These are phyloP conservation scores for Acanthurus lineatus DNA, from an alignment of 2,797 vertebrate species.

Conservation along the genomic window DNA sequence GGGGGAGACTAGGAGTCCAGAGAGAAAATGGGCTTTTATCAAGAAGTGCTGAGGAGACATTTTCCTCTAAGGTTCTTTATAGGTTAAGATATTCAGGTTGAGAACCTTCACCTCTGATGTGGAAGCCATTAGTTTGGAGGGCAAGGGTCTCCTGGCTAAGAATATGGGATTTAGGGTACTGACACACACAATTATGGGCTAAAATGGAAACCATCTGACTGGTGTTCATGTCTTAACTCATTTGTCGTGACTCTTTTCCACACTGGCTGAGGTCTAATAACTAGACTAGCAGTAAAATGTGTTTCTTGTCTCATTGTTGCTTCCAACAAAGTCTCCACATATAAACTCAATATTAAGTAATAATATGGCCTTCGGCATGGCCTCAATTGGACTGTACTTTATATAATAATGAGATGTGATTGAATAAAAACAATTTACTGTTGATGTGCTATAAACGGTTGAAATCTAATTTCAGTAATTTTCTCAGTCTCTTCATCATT, in stretches of 20 bases:
- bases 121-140: conserved; percentile 81
- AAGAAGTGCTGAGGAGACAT: conserved; percentile 70
- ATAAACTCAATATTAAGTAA: conserved; percentile 43
- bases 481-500: conserved; percentile 67
- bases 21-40: conserved; percentile 67
- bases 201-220: conserved; percentile 82
- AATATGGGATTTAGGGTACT: conserved; percentile 75
- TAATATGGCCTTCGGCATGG: conserved; percentile 49
- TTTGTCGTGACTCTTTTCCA: conserved; percentile 63
- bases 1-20: conserved; percentile 34
- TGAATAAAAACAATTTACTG: conserved; percentile 79
- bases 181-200: conserved; percentile 69
- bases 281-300: conserved; percentile 59
- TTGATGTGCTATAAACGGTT: conserved; percentile 76
- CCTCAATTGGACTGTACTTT: conserved; percentile 69
- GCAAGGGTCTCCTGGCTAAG: conserved; percentile 69
- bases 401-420: conserved; percentile 74
- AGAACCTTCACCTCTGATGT: conserved; percentile 76
- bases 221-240: conserved; percentile 78
- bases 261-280: conserved; percentile 60
- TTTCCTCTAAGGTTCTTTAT: conserved; percentile 71
- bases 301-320: conserved; percentile 52
- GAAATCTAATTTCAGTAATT: conserved; percentile 76
- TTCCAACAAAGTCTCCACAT: conserved; percentile 47
- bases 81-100: conserved; percentile 78